phyloP scores from a whole-genome alignment of 1,140 invertebrate genomes.

The Venustaconcha ellipsiformis region DNA sequence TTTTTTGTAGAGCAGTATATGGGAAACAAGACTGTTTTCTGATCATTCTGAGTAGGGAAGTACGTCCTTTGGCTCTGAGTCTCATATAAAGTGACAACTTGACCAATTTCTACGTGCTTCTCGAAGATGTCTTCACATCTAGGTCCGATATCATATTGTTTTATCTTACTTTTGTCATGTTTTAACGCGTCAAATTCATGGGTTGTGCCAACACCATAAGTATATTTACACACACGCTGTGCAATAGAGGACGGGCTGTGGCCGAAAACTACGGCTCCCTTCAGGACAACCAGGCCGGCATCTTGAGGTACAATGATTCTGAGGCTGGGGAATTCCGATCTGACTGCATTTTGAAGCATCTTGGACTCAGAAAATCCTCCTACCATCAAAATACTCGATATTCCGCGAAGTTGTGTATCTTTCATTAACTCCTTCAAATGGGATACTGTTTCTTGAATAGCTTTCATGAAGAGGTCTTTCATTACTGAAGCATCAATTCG shows the following conservation, averaged over 20 bases:
- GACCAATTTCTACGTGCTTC: slow-evolving; percentile 30
- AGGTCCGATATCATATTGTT: slow-evolving; percentile 11
- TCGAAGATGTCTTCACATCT: slow-evolving; percentile 35
- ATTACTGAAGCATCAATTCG: slow-evolving; percentile 10
- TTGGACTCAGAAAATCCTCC: slow-evolving; percentile 41
- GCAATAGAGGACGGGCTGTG: slow-evolving; percentile 31
- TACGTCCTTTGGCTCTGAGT: slow-evolving; percentile 25
- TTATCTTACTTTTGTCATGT: slow-evolving; percentile 26
- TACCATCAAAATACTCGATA: slow-evolving; percentile 40
- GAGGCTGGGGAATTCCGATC: slow-evolving; percentile 25
- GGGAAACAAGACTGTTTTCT: slow-evolving; percentile 10
- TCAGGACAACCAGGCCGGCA: slow-evolving; percentile 41
- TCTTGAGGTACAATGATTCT: slow-evolving; percentile 36
- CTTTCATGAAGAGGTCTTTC: slow-evolving; percentile 25
- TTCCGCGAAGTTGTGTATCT: slow-evolving; percentile 17
- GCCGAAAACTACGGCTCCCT: slow-evolving; percentile 46
- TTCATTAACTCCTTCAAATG: slow-evolving; percentile 35
- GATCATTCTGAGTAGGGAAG: slow-evolving; percentile 3
- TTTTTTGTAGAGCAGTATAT: slow-evolving; percentile 28
- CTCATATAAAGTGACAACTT: slow-evolving; percentile 14
- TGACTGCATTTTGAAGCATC: slow-evolving; percentile 25
- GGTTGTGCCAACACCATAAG: slow-evolving; percentile 33
- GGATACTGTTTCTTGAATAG: slow-evolving; percentile 26
- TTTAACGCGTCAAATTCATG: slow-evolving; percentile 15
- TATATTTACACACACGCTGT: slow-evolving; percentile 27